phyloP scores from a whole-genome alignment of 2,797 vertebrate genomes.

The Hypotaenidia philippensis region DNA sequence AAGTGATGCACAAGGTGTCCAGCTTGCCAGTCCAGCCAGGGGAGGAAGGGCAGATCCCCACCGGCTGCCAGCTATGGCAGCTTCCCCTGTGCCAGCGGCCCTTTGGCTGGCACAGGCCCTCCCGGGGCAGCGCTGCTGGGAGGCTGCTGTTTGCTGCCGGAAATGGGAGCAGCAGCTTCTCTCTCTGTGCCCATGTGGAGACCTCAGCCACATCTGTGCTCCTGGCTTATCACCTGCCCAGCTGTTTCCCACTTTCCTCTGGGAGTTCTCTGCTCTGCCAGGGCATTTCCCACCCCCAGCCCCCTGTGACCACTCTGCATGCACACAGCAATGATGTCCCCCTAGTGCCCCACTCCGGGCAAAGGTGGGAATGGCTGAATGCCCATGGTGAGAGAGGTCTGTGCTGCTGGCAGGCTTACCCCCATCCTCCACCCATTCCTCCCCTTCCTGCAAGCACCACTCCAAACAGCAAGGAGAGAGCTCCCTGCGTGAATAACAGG shows the following conservation, averaged over 20 bases:
- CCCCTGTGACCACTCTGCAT: neutral
- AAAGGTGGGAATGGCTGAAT: neutral
- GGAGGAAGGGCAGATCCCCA: neutral
- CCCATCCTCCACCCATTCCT: neutral
- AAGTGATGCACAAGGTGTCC: neutral
- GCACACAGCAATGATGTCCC: neutral
- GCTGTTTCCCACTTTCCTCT: neutral
- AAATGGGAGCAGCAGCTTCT: neutral
- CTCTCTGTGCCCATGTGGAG: neutral
- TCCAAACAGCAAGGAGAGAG: neutral
- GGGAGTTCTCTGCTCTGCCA: neutral
- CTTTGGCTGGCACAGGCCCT: neutral
- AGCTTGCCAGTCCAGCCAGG: neutral
- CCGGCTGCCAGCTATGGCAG: neutral
- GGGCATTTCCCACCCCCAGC: neutral
- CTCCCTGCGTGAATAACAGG: neutral
- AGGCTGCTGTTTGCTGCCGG: neutral
- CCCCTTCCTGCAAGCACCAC: neutral
- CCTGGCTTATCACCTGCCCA: accelerated
- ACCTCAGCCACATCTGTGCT: neutral
- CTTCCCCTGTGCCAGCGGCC: neutral
- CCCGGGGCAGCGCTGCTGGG: neutral
- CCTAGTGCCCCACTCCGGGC: neutral
- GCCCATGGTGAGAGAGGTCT: neutral
- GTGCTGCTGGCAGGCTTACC: neutral